A percentile compares a stretch with the other conserved stretches of the same genome.
Evolutionary conservation across 35 echinoderm and acorn worm genomes (phyloP).

Genomic region (Lytechinus pictus): DNA sequence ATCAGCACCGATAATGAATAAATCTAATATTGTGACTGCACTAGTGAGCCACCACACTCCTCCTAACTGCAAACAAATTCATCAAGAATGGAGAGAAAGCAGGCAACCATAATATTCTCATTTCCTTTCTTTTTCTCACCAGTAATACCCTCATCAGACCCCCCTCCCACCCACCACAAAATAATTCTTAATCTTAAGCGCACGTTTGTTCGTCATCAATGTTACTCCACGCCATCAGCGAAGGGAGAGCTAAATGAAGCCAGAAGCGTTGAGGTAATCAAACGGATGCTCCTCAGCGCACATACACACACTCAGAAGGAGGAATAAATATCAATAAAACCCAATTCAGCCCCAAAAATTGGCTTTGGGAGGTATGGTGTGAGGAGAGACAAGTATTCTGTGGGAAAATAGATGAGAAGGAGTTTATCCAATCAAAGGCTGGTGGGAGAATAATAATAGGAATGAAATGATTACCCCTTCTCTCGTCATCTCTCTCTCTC

Average conservation of each 20-base stretch:
- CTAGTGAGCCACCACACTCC: background rate
- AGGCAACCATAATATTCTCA: background rate
- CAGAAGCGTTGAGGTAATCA: background rate
- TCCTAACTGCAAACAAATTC: background rate
- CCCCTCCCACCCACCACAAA: background rate
- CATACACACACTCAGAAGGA: conserved; percentile 21
- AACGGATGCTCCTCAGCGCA: background rate
- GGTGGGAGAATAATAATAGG: background rate
- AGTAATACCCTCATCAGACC: conserved; percentile 14
- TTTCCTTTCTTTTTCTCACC: conserved; percentile 15
- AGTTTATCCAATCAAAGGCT: conserved; percentile 4
- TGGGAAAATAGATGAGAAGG: background rate
- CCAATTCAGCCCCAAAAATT: background rate
- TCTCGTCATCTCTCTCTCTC: background rate
- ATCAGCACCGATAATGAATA: conserved; percentile 26
- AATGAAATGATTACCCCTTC: background rate
- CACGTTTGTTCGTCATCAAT: background rate
- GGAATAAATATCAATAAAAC: conserved; percentile 15
- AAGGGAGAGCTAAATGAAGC: conserved; percentile 10
- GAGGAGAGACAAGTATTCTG: background rate
- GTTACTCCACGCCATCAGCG: background rate
- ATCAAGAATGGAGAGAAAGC: background rate
- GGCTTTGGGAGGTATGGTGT: background rate
- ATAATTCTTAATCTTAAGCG: background rate
- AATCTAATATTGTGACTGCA: conserved; percentile 40